Evolutionary conservation across 2,888 invertebrate species (phyloP), one percentile per base, ranked within the genome.

Genomic region (Disparrhopalites patrizii): DNA sequence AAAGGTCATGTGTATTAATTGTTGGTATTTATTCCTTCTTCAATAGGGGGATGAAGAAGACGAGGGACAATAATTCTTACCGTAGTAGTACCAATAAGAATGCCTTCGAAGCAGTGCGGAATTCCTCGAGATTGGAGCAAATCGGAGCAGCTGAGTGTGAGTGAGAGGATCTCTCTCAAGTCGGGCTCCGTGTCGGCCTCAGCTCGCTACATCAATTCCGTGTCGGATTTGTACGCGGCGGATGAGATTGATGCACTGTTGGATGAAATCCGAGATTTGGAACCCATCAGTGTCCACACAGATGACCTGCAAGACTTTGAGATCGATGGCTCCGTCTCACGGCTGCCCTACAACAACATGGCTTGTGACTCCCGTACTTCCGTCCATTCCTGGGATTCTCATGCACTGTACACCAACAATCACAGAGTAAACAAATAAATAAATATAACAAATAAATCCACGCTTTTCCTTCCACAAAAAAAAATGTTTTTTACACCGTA

Each of bases 221-320:
- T 88, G 82, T 88, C 88, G 81, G 89, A 89, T 84, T 84, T 88
- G 79, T 88, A 87, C 82, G 88, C 87, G 81, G 86, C 87, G 81
- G 89, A 89, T 84, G 89, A 88, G 83, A 88, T 89, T 82, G 88
- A 88, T 81, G 87, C 87, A 68, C 83, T 89, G 77, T 83, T 88
- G 79, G 87, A 88, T 83, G 89, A 88, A 81, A 88, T 89, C 81
- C 86, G 86, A 81, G 88, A 88, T 80, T 84, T 88, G 82, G 88
- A 88, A 83, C 86, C 88, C 79, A 85, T 85, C 81, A 87, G 84
- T 82, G 87, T 85, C 81, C 85, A 84, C 81, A 85, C 86, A 78
- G 87, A 87, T 81, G 87, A 85, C 75, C 83, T 84, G 79, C 84
- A 82, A 80, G 81, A 73, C 52, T 69, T 69, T 69, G 77, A 77